phyloP scores from a whole-genome alignment of 2,888 invertebrate genomes.

The Stomorhina lunata region DNA sequence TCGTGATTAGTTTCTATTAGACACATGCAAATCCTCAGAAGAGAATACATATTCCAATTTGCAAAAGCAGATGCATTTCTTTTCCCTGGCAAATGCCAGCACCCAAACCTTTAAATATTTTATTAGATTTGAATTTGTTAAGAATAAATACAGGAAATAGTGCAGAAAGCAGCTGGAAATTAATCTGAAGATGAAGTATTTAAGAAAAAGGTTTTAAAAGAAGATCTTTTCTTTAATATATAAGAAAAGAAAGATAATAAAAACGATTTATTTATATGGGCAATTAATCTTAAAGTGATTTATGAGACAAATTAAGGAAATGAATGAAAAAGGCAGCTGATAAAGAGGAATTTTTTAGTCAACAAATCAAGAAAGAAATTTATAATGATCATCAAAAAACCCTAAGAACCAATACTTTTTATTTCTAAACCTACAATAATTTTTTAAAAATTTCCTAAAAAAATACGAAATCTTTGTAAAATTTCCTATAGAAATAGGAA shows the following conservation, averaged over 20 bases:
- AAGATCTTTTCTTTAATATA: neutral
- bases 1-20: conserved; percentile 64
- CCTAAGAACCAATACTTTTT: too few relatives aligned
- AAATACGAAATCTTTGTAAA: too few relatives aligned
- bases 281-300: conserved; percentile 28
- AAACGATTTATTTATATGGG: neutral
- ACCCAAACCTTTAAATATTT: conserved; percentile 18
- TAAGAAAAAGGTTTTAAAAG: neutral
- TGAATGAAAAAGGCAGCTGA: too few relatives aligned
- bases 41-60: neutral
- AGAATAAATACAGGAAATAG: conserved; percentile 55
- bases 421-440: too few relatives aligned
- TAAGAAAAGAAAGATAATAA: neutral
- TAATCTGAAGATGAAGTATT: neutral
- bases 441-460: too few relatives aligned
- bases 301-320: conserved; percentile 7
- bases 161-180: conserved; percentile 51
- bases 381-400: too few relatives aligned
- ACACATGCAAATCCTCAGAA: conserved; percentile 15
- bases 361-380: too few relatives aligned
- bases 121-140: neutral
- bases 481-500: too few relatives aligned
- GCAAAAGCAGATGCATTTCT: conserved; percentile 30
- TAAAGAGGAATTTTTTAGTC: too few relatives aligned
- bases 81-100: neutral